These are phyloP conservation scores for Callimorpha dominula DNA, from an alignment of 2,888 invertebrate genomes.

Conservation along the genomic window DNA sequence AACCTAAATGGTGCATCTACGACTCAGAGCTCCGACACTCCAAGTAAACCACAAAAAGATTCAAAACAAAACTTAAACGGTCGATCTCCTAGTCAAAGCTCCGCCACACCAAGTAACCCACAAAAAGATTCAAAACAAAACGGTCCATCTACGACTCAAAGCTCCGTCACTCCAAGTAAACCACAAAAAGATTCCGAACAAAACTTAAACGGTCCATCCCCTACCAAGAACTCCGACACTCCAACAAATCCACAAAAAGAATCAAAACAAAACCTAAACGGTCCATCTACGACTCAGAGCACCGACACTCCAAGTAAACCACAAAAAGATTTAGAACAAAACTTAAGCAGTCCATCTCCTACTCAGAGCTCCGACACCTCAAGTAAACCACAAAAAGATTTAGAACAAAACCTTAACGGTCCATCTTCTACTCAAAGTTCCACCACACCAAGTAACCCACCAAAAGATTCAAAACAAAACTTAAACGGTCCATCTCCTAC, in stretches of 20 bases:
- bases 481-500: conserved; percentile 24
- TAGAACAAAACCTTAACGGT: neutral
- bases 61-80: no score
- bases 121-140: conserved; percentile 15
- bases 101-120: neutral
- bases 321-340: neutral
- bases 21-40: no score
- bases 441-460: neutral
- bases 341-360: neutral
- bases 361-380: neutral
- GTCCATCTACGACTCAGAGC: neutral
- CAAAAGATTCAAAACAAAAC: conserved; percentile 17
- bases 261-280: neutral
- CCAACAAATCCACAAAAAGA: neutral
- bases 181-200: neutral
- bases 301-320: neutral
- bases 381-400: neutral
- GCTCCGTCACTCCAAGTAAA: conserved; percentile 12
- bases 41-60: neutral
- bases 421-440: neutral
- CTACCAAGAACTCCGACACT: neutral
- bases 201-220: neutral
- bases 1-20: conserved; percentile 1
- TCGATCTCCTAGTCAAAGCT: neutral
- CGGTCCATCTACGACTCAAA: conserved; percentile 26